Evolutionary conservation across 2,797 vertebrate species (phyloP), one percentile per base, ranked within the genome.

Genomic region (Sebastes variabilis): DNA sequence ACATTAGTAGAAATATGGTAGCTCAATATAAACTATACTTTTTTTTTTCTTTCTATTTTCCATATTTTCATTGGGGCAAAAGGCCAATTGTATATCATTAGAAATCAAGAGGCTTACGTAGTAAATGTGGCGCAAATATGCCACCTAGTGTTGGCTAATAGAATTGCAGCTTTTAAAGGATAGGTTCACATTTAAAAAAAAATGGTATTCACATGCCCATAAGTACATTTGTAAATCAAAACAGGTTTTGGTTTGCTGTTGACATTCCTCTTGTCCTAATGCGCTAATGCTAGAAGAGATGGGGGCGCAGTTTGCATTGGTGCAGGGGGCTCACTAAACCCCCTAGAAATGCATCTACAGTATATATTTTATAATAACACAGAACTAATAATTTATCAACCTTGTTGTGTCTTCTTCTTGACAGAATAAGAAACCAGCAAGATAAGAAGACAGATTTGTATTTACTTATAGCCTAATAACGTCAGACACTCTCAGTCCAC

Each of bases 81-180:
- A 29, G 11, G 24, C 69, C 58, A 24, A 9, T 61, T 83, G 4
- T 76, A 6, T 49, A 29, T 58, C 13, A 32, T 7, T 42, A 64
- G 16, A 60, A 65, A 54, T 60, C 34, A 42, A 54, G 9, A 66
- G 49, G 34, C 73, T 58, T 76, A 34, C 5, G 22, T n/a, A 30
- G 56, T 75, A 79, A 79, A 69, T 62, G 25, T 88, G 72, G 84
- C 36, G 24, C 81, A 83, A 58, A 80, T 82, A 1, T 77, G 91
- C 94, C 94, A 86, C 84, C 94, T 84, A 89, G 91, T 92, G 95
- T 88, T 80, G 27, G 66, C 7, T 80, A 4, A 6, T 55, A 66
- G 77, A 87, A 89, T 34, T 89, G 86, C 91, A 87, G 65, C 34
- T 78, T 78, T 74, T 67, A 79, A 87, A 74, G 38, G 34, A 5